Percentiles rank a stretch among this genome's conserved stretches.
Conservation (phyloP, 1,140 invertebrate genomes). For the Drosophila aff. region DNA sequence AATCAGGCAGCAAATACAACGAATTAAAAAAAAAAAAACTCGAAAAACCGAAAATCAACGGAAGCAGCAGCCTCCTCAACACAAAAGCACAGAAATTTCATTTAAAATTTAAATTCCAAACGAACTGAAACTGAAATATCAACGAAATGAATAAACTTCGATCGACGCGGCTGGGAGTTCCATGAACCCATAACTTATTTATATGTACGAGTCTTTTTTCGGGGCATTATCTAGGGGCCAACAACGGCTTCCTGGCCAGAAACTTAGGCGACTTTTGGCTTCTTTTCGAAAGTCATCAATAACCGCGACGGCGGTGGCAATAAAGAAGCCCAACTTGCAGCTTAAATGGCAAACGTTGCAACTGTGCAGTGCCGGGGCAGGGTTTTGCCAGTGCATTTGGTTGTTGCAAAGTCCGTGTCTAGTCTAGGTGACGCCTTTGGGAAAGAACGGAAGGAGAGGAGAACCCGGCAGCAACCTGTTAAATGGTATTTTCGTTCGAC, state of each 20-base stretch:
- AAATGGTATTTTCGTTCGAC: constrained; percentile 25
- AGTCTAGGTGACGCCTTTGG: constrained; percentile 71
- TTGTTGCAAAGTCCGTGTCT: constrained; percentile 48
- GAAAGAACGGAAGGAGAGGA: constrained; percentile 23
- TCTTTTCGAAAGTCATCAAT: constrained; percentile 54
- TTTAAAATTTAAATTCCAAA: constrained; percentile 70
- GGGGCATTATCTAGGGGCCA: constrained; percentile 28
- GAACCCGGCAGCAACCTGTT: constrained; percentile 41
- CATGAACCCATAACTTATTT: constrained; percentile 47
- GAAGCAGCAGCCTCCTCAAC: constrained; percentile 36
- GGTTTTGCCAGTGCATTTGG: constrained; percentile 31
- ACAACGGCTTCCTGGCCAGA: constrained; percentile 41
- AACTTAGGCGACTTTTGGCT: constrained; percentile 42
- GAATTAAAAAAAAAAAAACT: constrained; percentile 1
- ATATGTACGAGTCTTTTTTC: constrained; percentile 25
- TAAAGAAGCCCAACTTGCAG: constrained; percentile 28
- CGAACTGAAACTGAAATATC: constrained; percentile 27
- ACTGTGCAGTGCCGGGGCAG: constrained; percentile 7
- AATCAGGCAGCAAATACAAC: constrained; percentile 50
- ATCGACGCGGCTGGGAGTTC: constrained; percentile 30
- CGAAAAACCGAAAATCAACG: constrained; percentile 62
- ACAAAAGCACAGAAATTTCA: constrained; percentile 45
- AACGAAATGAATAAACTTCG: constrained; percentile 29
- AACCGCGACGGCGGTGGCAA: constrained; percentile 36
- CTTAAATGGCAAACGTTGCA: constrained; percentile 52